Conservation (phyloP, 2,888 invertebrate genomes). For the Ectemnius cavifrons region DNA sequence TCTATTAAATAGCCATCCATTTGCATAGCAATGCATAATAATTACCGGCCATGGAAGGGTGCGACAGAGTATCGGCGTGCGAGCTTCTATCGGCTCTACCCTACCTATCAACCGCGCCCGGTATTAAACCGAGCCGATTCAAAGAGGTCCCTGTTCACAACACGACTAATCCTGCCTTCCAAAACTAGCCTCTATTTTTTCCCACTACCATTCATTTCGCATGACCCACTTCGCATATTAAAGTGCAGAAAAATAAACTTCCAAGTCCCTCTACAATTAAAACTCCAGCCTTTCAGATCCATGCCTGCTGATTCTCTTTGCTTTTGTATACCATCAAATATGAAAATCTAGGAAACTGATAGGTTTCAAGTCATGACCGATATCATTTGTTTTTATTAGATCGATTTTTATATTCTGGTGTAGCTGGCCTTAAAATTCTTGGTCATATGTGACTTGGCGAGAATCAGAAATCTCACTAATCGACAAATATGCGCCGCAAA, state of each 20-base stretch:
- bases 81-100: conserved; percentile 4
- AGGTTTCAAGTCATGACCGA: background rate
- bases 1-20: conserved; percentile 71
- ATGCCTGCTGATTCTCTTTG: too few species aligned
- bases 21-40: conserved; percentile 74
- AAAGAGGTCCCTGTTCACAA: background rate
- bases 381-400: background rate
- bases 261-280: too few species aligned
- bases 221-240: too few species aligned
- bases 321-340: too few species aligned
- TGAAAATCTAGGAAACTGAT: background rate
- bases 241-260: too few species aligned
- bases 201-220: background rate
- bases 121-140: conserved; percentile 20
- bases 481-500: conserved; percentile 32
- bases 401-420: background rate
- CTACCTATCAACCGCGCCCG: conserved; percentile 10
- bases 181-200: conserved; percentile 4
- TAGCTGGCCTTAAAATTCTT: conserved; percentile 15
- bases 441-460: conserved; percentile 17
- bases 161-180: conserved; percentile 6
- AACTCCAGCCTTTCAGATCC: too few species aligned
- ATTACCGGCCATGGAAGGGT: conserved; percentile 56
- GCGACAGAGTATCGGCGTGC: conserved; percentile 32
- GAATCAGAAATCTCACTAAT: background rate